Base-by-base conservation (phyloP, 37 sponge, comb jelly and placozoan genomes). In the Eunapius fragilis region DNA sequence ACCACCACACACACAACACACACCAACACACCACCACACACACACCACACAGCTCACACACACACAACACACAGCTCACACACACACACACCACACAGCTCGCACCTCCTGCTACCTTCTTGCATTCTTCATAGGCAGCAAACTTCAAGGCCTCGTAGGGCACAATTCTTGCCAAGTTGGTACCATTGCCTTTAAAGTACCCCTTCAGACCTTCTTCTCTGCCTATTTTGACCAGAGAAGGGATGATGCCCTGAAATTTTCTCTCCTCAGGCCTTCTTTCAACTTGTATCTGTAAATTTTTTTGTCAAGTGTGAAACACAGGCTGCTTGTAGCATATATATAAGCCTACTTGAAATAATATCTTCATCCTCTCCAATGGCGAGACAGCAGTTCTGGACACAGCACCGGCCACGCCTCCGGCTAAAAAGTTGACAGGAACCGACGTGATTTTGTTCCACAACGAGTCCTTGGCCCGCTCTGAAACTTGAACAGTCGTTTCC, bases 91-190 rank as follows among this genome's bases (percentile, higher is more conserved):
- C 5, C 76, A 75, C 33, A 75, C 32, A 34, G 5, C 3, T 10
- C 76, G 12, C 76, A 75, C 31, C 3, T 28, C 49, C 41, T 32
- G 38, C 14, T 76, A 92, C 93, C 79, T 92, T 92, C 79, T 92
- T 92, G 80, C 70, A 89, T 37, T 92, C 89, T 75, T 92, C 93
- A 75, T 92, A 92, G 9, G 93, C 89, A 50, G 93, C 89, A 92
- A 92, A 92, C 80, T 92, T 89, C 25, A 92, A 86, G 36, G 93
- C 93, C 19, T 79, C 87, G 48, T 92, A 92, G 1, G 93, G 93
- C 14, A 92, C 38, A 17, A 92, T 92, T 0, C 93, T 33, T 28
- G 85, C 71, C 75, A 92, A 87, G 72, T 92, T 92, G 37, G 93
- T 92, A 41, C 41, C 41, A 41, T 41, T 93, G 88, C 25, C 93